Evolutionary conservation across 2,797 vertebrate species (phyloP).

Genomic region (Euphonia xanthogaster): DNA sequence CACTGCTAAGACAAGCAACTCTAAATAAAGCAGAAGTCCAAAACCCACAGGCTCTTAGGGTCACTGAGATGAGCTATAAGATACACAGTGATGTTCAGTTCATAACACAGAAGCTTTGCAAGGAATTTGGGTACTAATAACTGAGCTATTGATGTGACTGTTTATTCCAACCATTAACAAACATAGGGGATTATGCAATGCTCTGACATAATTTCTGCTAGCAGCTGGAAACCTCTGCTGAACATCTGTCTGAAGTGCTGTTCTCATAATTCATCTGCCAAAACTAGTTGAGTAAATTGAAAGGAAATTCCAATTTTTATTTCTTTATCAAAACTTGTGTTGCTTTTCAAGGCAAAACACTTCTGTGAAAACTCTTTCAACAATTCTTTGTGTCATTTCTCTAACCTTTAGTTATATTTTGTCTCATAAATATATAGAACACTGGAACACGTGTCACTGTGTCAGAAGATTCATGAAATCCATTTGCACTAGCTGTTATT

Average conservation of each 20-base stretch:
- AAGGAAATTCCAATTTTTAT: background rate
- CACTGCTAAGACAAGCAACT: background rate
- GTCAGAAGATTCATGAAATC: background rate
- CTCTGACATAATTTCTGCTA: conserved; percentile 32
- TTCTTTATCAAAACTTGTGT: background rate
- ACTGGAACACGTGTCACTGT: background rate
- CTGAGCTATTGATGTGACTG: background rate
- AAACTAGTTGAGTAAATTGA: conserved; percentile 35
- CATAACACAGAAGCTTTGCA: conserved; percentile 29
- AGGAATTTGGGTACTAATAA: conserved; percentile 3
- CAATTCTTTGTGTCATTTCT: background rate
- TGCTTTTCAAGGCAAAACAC: background rate
- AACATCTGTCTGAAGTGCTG: conserved; percentile 44
- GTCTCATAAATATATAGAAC: background rate
- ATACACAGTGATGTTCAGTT: conserved; percentile 10
- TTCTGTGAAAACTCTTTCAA: background rate
- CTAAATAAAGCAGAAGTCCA: conserved; percentile 14
- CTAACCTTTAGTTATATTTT: background rate
- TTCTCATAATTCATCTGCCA: conserved; percentile 54
- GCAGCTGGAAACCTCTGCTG: conserved; percentile 41
- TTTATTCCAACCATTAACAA: conserved; percentile 64
- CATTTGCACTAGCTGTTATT: background rate
- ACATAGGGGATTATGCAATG: conserved; percentile 41
- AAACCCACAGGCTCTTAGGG: background rate
- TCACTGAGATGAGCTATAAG: conserved; percentile 33